These are phyloP conservation scores for Scophthalmus maximus DNA, from an alignment of 2,113 vertebrate species.

Conservation along the genomic window DNA sequence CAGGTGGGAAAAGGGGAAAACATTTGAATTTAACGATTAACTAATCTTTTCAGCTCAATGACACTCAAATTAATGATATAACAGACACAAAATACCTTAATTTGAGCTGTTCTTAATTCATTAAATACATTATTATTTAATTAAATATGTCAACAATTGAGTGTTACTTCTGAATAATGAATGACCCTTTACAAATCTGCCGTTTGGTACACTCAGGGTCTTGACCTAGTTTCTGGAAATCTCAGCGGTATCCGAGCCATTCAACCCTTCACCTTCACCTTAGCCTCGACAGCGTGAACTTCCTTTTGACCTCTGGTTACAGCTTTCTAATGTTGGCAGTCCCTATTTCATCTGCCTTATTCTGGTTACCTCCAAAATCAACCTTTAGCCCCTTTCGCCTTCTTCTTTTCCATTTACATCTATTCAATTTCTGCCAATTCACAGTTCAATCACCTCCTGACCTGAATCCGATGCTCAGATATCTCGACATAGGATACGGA, in stretches of 20 bases:
- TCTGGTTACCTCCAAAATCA: conserved; percentile 41
- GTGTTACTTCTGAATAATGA: conserved; percentile 31
- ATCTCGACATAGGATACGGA: conserved; percentile 28
- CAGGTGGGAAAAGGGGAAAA: not conserved
- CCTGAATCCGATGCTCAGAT: conserved; percentile 30
- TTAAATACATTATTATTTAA: not conserved
- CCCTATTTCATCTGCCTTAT: conserved; percentile 10
- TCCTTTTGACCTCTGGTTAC: conserved; percentile 49
- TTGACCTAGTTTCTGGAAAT: conserved; percentile 50
- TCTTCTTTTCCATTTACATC: conserved; percentile 15
- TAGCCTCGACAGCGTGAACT: conserved; percentile 1
- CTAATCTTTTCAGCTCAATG: not conserved
- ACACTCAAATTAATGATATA: conserved; percentile 2
- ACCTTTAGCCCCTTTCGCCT: conserved; percentile 30
- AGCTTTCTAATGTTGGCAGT: conserved; percentile 3
- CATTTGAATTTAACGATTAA: not conserved
- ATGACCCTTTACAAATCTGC: conserved; percentile 19
- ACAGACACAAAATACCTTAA: no score
- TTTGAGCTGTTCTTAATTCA: not conserved
- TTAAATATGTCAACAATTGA: conserved; percentile 3
- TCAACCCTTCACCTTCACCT: conserved; percentile 45
- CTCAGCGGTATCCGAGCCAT: not conserved
- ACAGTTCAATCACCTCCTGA: conserved; percentile 39
- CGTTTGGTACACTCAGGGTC: not conserved
- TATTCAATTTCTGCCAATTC: conserved; percentile 17